phyloP scores from a whole-genome alignment of 64 coral and sea anemone species.

The Cladopsammia gracilis region DNA sequence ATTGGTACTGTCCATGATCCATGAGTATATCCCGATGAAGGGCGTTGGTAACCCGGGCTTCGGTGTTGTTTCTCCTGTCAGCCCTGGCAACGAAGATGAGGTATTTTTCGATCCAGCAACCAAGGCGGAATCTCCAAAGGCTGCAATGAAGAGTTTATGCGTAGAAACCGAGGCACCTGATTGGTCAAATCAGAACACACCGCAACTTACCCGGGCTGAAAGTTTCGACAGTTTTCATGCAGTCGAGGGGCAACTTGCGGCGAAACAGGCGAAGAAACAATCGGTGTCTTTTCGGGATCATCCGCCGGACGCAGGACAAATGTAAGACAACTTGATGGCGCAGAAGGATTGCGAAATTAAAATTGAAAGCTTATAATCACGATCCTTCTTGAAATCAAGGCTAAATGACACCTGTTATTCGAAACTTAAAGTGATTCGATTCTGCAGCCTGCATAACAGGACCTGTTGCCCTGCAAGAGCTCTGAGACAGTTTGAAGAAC shows the following conservation, averaged over 20 bases:
- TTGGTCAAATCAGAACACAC: not conserved
- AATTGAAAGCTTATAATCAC: no score
- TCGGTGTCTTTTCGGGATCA: constrained; percentile 2
- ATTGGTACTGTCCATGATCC: not conserved
- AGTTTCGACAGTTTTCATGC: constrained; percentile 18
- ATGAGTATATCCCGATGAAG: constrained; percentile 25
- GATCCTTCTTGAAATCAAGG: no score
- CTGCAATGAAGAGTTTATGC: not conserved
- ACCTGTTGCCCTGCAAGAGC: no score
- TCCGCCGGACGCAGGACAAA: not conserved
- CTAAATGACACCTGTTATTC: no score
- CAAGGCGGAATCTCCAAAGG: not conserved
- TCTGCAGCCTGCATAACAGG: no score
- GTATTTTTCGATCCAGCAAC: constrained; percentile 36
- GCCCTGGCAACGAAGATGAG: not conserved
- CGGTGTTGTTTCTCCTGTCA: not conserved
- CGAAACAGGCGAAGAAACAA: constrained; percentile 17
- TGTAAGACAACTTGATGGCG: not conserved
- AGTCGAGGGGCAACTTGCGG: not conserved
- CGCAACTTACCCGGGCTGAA: not conserved
- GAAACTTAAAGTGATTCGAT: no score
- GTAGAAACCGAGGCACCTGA: not conserved
- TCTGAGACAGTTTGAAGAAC: no score
- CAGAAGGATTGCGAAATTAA: not conserved
- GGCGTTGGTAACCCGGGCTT: constrained; percentile 17